Conservation (phyloP, 2,797 vertebrate genomes). For the Schizopygopsis malacanthus region DNA sequence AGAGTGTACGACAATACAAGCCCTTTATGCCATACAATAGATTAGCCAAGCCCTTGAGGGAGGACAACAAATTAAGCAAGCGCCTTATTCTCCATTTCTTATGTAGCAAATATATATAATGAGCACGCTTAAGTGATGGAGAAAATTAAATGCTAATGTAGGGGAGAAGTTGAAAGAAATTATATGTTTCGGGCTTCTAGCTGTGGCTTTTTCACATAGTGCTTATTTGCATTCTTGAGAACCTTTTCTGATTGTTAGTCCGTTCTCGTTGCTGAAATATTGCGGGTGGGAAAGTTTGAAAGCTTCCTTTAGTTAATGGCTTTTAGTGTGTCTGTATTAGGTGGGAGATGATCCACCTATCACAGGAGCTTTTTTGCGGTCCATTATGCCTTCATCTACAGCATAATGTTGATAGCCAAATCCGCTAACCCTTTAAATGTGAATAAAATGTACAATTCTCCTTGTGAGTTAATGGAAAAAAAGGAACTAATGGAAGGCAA, state of each 20-base stretch:
- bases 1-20: slow-evolving; percentile 58
- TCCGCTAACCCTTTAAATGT: slow-evolving; percentile 19
- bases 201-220: slow-evolving; percentile 54
- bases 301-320: slow-evolving; percentile 56
- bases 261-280: slow-evolving; percentile 57
- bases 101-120: slow-evolving; percentile 61
- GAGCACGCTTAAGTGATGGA: slow-evolving; percentile 69
- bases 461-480: not conserved
- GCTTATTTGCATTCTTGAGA: slow-evolving; percentile 64
- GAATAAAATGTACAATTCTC: not conserved
- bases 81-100: slow-evolving; percentile 61
- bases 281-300: slow-evolving; percentile 56
- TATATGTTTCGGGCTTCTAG: slow-evolving; percentile 63
- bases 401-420: slow-evolving; percentile 30
- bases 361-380: slow-evolving; percentile 19
- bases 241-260: slow-evolving; percentile 59
- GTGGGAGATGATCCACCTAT: slow-evolving; percentile 30
- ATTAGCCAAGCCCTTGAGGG: slow-evolving; percentile 70
- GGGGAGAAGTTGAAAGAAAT: slow-evolving; percentile 66
- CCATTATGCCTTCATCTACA: slow-evolving; percentile 45
- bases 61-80: slow-evolving; percentile 72
- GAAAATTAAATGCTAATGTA: slow-evolving; percentile 75
- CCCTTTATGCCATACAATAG: slow-evolving; percentile 60
- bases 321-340: slow-evolving; percentile 44
- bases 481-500: not conserved